Base-by-base conservation (phyloP, 1,140 invertebrate genomes). In the Dendroctonus valens region DNA sequence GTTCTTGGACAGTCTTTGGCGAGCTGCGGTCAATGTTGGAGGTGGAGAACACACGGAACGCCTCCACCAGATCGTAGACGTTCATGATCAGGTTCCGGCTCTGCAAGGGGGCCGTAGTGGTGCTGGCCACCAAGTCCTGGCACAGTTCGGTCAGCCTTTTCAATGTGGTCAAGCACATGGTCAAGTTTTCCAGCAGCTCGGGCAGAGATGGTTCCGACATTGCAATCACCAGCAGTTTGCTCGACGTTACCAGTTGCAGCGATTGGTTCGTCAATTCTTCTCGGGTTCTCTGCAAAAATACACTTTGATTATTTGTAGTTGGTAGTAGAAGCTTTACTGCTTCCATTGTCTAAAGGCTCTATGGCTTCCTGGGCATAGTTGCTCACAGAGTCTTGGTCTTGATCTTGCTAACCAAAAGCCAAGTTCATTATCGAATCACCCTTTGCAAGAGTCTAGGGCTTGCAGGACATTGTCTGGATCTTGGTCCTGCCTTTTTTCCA, bases 261-360 rank as follows among this genome's bases (percentile, higher is more conserved):
- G 91, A 89, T 76, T 92, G 90, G 40, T 85, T 82, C 0, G 90
- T 89, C n/a, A 95, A 78, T 70, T 89, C 85, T 65, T 92, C 91
- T 73, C 88, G 86, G 5, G 90, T 88, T 9, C 82, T 81, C 81
- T 89, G 79, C 0, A 76, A 74, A 63, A 6, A 74, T 68, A 70
- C 26, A 3, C 26, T 2, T 26, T 26, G 26, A 26, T 26, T 26
- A 26, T 26, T 26, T 26, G 26, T 26, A 26, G 26, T 26, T 2
- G 26, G 26, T 3, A 26, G 26, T 26, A 3, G 26, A 26, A 26
- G 26, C 26, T 26, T 26, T 26, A 26, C 26, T 26, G 3, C 26
- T 26, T 26, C 26, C 26, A n/a, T 26, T 26, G 26, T 1, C 26
- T 26, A 26, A 3, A 26, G 26, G 26, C 26, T 26, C 1, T 26